Evolutionary conservation across 2,797 vertebrate species (phyloP).

Genomic region (Natrix natrix): DNA sequence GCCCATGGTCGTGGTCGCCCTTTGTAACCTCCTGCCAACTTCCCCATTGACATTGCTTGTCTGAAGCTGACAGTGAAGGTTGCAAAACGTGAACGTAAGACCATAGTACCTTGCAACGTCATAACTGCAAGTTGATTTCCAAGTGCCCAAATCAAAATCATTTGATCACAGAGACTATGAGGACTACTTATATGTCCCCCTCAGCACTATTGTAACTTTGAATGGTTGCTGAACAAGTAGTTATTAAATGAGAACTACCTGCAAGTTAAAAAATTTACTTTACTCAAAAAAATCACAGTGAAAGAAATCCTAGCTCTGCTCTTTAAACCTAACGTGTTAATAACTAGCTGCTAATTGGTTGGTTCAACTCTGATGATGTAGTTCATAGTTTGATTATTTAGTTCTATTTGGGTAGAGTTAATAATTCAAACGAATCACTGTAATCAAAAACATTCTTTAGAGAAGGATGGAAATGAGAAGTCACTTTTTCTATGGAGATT

Average conservation of each 20-base stretch:
- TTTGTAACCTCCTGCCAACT: neutral
- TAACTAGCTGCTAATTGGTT: neutral
- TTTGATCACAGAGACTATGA: neutral
- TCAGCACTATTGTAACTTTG: neutral
- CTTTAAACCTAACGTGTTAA: neutral
- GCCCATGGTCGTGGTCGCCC: neutral
- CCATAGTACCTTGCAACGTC: neutral
- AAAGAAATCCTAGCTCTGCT: neutral
- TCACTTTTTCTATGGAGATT: neutral
- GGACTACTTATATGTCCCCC: neutral
- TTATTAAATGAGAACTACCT: neutral
- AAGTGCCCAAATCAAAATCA: neutral
- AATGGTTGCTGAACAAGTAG: neutral
- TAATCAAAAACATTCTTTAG: neutral
- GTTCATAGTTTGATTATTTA: neutral
- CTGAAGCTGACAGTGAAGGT: neutral
- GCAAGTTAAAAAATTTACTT: neutral
- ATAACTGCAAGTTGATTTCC: neutral
- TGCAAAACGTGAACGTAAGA: neutral
- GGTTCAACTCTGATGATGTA: neutral
- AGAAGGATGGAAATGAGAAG: neutral
- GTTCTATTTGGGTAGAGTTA: neutral
- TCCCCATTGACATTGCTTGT: neutral
- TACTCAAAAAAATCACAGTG: neutral
- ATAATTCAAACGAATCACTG: neutral